Evolutionary conservation across 2,113 vertebrate species (phyloP).

Genomic region (Heptranchias perlo): DNA sequence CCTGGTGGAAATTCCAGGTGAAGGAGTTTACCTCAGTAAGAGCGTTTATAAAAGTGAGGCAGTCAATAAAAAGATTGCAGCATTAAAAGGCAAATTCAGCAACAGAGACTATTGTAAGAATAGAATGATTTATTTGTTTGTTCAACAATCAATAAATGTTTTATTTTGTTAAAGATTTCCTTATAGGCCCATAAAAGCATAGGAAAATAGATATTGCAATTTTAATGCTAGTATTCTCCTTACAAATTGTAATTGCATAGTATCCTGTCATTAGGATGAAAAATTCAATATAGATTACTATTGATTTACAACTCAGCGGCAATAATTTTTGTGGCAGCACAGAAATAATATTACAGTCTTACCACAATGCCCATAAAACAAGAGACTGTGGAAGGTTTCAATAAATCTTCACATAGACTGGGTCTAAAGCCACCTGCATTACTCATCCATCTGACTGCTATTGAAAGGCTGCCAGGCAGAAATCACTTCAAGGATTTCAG

Average conservation of each 20-base stretch:
- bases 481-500: slow-evolving; percentile 8
- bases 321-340: slow-evolving; percentile 8
- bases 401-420: slow-evolving; percentile 19
- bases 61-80: not conserved
- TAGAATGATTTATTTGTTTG: slow-evolving; percentile 28
- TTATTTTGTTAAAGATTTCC: slow-evolving; percentile 34
- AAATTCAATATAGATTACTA: slow-evolving; percentile 3
- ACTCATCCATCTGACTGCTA: not conserved
- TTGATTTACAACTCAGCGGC: slow-evolving; percentile 22
- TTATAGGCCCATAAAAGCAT: slow-evolving; percentile 6
- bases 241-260: slow-evolving; percentile 7
- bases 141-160: not conserved
- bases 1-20: not conserved
- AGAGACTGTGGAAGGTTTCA: not conserved
- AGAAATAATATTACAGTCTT: slow-evolving; percentile 30
- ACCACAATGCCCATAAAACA: slow-evolving; percentile 27
- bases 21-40: not conserved
- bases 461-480: not conserved
- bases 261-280: slow-evolving; percentile 9
- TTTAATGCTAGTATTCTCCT: slow-evolving; percentile 26
- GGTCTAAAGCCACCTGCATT: not conserved
- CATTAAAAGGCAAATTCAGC: not conserved
- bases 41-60: not conserved
- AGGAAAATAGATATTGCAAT: slow-evolving; percentile 25
- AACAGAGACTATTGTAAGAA: not conserved